Conservation (phyloP, 2,888 invertebrate genomes). For the Pogonocherus hispidulus region DNA sequence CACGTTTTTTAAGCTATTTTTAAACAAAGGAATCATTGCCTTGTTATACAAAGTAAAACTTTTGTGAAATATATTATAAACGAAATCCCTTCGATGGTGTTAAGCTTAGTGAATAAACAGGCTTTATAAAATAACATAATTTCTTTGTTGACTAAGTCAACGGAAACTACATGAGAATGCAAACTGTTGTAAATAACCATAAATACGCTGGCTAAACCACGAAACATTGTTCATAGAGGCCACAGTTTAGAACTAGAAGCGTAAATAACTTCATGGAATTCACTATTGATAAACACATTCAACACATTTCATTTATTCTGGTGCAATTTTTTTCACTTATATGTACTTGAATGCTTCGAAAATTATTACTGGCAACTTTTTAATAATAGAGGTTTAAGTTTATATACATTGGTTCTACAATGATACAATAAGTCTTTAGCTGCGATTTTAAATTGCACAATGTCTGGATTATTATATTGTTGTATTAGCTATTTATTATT, state of each 20-base stretch:
- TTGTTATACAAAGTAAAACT: conserved; percentile 7
- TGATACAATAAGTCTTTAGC: no score
- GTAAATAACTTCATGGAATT: conserved; percentile 52
- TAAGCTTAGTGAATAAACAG: conserved; percentile 34
- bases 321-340: conserved; percentile 16
- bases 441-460: no score
- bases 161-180: conserved; percentile 57
- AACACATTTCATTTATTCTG: conserved; percentile 24
- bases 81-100: conserved; percentile 44
- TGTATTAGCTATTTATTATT: no score
- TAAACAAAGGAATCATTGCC: conserved; percentile 30
- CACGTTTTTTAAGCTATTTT: conserved; percentile 19
- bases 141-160: conserved; percentile 56
- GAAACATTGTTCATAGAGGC: conserved; percentile 54
- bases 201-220: conserved; percentile 56
- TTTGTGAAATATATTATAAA: conserved; percentile 28
- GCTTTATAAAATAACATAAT: conserved; percentile 44
- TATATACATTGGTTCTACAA: no score
- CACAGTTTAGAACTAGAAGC: conserved; percentile 46
- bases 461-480: no score
- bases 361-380: no score
- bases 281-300: conserved; percentile 49
- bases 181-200: conserved; percentile 59
- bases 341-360: no score
- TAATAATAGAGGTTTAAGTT: no score